These are phyloP conservation scores for Leptopilina clavipes DNA, from an alignment of 1,140 invertebrate species.

Conservation along the genomic window DNA sequence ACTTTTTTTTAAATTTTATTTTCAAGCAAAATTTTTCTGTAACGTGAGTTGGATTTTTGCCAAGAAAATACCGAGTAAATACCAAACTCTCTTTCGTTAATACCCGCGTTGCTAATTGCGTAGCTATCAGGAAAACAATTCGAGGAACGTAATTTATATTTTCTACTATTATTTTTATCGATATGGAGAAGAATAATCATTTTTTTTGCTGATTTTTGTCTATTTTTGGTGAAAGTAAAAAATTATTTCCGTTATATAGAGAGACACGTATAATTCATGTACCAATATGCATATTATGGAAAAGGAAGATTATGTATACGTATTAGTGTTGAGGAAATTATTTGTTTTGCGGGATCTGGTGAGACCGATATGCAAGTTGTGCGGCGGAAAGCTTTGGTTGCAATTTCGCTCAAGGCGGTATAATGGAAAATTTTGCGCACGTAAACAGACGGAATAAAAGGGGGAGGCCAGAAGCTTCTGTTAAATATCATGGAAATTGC, in stretches of 20 bases:
- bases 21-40: background rate
- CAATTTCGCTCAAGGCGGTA: conserved; percentile 32
- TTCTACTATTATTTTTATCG: background rate
- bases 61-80: conserved; percentile 12
- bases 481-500: conserved; percentile 41
- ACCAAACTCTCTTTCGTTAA: background rate
- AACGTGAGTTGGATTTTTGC: background rate
- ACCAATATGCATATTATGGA: no score
- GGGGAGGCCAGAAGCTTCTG: conserved; percentile 41
- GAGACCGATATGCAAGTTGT: conserved; percentile 28
- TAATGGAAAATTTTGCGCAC: conserved; percentile 44
- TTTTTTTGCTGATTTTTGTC: no score
- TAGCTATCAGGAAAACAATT: background rate
- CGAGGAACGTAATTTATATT: background rate
- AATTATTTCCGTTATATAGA: no score
- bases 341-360: conserved; percentile 42
- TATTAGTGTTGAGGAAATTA: conserved; percentile 33
- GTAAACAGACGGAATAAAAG: conserved; percentile 47
- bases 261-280: no score
- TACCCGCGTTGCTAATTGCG: background rate
- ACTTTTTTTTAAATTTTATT: conserved; percentile 40
- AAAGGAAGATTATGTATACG: no score
- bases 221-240: no score
- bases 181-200: no score
- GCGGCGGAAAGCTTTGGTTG: conserved; percentile 6